Percentiles rank a stretch among this genome's conserved stretches.
These are phyloP conservation scores for Ryuthela nishihirai DNA, from an alignment of 2,888 invertebrate genomes.

Conservation along the genomic window DNA sequence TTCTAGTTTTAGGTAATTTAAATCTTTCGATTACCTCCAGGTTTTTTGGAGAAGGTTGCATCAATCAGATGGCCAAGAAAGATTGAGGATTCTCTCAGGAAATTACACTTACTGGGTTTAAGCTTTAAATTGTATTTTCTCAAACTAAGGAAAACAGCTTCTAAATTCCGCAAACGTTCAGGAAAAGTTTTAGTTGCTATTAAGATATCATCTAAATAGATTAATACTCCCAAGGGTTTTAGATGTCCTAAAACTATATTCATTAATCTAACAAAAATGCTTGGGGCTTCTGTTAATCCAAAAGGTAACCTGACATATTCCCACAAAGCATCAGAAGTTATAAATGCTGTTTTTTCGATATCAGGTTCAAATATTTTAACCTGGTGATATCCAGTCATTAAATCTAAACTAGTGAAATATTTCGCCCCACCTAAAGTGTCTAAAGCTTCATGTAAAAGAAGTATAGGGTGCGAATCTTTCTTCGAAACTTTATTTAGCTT, in stretches of 20 bases:
- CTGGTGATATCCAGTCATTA: constrained; percentile 3
- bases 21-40: no score
- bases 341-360: neutral
- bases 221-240: neutral
- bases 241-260: neutral
- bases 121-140: neutral
- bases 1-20: no score
- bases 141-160: neutral
- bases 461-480: neutral
- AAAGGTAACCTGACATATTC: neutral
- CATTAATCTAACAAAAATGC: constrained; percentile 1
- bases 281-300: neutral
- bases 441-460: neutral
- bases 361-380: neutral
- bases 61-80: no score
- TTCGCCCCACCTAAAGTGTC: constrained; percentile 1
- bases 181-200: neutral
- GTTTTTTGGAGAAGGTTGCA: no score
- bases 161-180: neutral
- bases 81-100: no score
- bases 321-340: neutral
- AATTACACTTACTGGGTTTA: constrained; percentile 3
- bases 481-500: constrained; percentile 4
- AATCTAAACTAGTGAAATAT: neutral
- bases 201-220: constrained; percentile 9